Percentiles rank a stretch among this genome's conserved stretches.
phyloP scores from a whole-genome alignment of 2,797 vertebrate species.

The Acestrorhynchus altus region DNA sequence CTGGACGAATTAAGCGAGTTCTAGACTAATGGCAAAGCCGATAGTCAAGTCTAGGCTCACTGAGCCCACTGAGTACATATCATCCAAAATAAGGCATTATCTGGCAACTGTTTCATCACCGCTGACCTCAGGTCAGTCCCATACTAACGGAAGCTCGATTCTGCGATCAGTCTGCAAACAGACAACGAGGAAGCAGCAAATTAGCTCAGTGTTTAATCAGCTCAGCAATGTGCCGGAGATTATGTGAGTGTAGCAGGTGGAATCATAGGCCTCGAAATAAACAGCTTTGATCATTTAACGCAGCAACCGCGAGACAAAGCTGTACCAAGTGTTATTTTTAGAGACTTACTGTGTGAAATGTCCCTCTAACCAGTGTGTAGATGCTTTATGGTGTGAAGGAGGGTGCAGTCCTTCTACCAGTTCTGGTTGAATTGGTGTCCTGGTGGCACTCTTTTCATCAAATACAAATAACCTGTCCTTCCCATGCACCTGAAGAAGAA shows the following conservation, averaged over 20 bases:
- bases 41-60: neutral
- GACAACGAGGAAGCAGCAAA: neutral
- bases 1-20: no score
- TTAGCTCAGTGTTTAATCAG: neutral
- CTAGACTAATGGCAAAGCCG: no score
- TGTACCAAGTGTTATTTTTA: neutral
- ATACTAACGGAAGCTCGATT: neutral
- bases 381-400: no score
- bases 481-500: no score
- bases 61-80: neutral
- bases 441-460: no score
- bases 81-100: neutral
- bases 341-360: no score
- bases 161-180: neutral
- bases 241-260: neutral
- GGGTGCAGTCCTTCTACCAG: no score
- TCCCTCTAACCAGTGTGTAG: neutral
- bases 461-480: no score
- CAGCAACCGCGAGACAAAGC: neutral
- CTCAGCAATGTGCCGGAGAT: neutral
- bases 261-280: neutral
- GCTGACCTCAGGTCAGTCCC: slow-evolving; percentile 1
- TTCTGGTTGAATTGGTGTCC: no score
- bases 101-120: neutral
- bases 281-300: neutral